Conservation (phyloP, 2,113 vertebrate genomes). For the Lepus europaeus region DNA sequence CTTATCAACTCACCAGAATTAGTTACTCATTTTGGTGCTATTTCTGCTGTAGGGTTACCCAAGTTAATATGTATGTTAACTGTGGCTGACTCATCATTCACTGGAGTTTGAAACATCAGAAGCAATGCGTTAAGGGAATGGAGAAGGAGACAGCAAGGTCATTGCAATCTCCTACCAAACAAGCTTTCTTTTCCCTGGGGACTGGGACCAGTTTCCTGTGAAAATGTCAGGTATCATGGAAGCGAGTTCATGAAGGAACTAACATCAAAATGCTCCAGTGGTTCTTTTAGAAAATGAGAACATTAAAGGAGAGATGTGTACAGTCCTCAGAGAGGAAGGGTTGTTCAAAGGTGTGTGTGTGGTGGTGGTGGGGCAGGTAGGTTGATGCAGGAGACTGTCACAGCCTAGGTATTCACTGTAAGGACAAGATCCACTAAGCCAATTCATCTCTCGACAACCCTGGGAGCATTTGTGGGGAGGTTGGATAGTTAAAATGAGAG, state of each 20-base stretch:
- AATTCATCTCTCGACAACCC: not conserved
- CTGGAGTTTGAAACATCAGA: slow-evolving; percentile 36
- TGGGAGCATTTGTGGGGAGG: not conserved
- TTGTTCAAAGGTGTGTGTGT: not conserved
- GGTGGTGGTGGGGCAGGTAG: not conserved
- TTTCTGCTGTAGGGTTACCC: slow-evolving; percentile 19
- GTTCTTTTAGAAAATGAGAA: not conserved
- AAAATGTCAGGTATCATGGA: slow-evolving; percentile 58
- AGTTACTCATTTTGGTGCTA: slow-evolving; percentile 36
- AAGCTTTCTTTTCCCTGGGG: slow-evolving; percentile 3
- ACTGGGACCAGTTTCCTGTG: not conserved
- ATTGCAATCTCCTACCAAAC: not conserved
- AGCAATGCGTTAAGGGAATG: not conserved
- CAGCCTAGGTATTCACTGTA: not conserved
- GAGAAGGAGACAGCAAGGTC: not conserved
- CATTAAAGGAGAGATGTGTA: not conserved
- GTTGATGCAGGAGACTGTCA: not conserved
- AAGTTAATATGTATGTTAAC: not conserved
- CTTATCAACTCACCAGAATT: slow-evolving; percentile 48
- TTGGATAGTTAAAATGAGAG: too few relatives aligned
- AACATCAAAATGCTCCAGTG: slow-evolving; percentile 46
- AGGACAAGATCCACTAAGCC: not conserved
- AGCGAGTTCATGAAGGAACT: slow-evolving; percentile 18
- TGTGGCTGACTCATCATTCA: slow-evolving; percentile 8
- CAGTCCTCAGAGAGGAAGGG: not conserved